Evolutionary conservation across 2,113 vertebrate species (phyloP), one percentile per base, ranked within the genome.

Genomic region (Nannobrachium achirus): DNA sequence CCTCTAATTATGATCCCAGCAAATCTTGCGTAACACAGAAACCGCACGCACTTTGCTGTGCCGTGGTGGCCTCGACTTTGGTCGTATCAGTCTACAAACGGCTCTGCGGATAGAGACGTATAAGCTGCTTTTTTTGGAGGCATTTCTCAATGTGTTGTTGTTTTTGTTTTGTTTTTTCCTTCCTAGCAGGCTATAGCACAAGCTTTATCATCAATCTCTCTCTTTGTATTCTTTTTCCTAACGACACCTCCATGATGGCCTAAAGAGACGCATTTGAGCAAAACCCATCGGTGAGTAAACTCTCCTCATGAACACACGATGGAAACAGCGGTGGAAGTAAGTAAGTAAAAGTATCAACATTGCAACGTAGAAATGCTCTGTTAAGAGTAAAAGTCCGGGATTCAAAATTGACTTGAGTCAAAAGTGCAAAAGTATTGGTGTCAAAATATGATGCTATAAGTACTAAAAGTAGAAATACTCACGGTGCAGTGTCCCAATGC

Each of bases 1-100:
- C 45, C 77, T 60, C 73, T 80, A 84, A 86, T 87, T 88, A 88
- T 79, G 82, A 86, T 75, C 69, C 84, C 84, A 84, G 76, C 82
- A 73, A n/a, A n/a, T 55, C 75, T 85, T 87, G 78, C 79, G 58
- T 87, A 89, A 91, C 72, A 20, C 38, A 44, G n/a, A n/a, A 64
- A 72, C 73, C 57, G 18, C 61, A 69, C 11, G 41, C 14, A 44
- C 64, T 70, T 68, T 63, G 53, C 59, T 58, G n/a, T 61, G 38
- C 59, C 18, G 52, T 49, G 42, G 46, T 63, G 20, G 7, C 18
- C 42, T 50, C 25, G 6, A 33, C 25, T 33, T n/a, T 56, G n/a
- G 4, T 40, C 38, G n/a, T 18, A 60, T 53, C 53, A 46, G 61
- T 48, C 15, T 39, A 75, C 59, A 59, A 63, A 51, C 18, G 46